A percentile compares a stretch with the other conserved stretches of the same genome.
These are phyloP conservation scores for Thunnus thynnus DNA, from an alignment of 2,113 vertebrate genomes.

Conservation along the genomic window DNA sequence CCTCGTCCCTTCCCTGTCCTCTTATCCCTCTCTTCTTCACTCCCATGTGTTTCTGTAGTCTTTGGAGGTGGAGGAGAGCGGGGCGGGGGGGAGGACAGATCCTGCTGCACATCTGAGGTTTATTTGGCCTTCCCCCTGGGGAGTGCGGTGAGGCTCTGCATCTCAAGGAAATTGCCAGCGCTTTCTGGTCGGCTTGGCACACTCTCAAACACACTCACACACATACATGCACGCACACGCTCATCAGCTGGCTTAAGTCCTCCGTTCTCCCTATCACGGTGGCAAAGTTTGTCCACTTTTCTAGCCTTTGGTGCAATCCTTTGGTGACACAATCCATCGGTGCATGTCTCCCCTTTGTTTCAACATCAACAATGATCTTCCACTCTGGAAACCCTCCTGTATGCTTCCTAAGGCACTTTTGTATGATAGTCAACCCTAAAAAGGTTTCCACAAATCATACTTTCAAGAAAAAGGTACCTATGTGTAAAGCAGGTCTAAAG, in stretches of 20 bases:
- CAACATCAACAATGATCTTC: not conserved
- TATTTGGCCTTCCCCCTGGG: conserved; percentile 85
- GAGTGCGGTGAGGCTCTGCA: conserved; percentile 83
- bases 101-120: conserved; percentile 89
- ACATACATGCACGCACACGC: conserved; percentile 42
- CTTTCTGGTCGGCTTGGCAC: conserved; percentile 86
- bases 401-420: conserved; percentile 4
- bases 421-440: not conserved
- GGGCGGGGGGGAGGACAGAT: conserved; percentile 69
- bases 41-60: conserved; percentile 68
- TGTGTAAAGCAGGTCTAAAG: not conserved
- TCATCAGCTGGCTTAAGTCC: conserved; percentile 54
- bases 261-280: conserved; percentile 51
- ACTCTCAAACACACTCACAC: conserved; percentile 83
- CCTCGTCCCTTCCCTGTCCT: conserved; percentile 49
- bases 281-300: conserved; percentile 62
- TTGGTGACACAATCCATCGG: not conserved
- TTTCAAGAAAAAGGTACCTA: not conserved
- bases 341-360: conserved; percentile 22
- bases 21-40: conserved; percentile 58
- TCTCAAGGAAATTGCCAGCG: conserved; percentile 87
- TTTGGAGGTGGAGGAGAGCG: conserved; percentile 38
- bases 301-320: not conserved
- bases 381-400: conserved; percentile 37
- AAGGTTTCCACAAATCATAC: not conserved